phyloP scores from a whole-genome alignment of 2,113 vertebrate species.

The Oplegnathus fasciatus region DNA sequence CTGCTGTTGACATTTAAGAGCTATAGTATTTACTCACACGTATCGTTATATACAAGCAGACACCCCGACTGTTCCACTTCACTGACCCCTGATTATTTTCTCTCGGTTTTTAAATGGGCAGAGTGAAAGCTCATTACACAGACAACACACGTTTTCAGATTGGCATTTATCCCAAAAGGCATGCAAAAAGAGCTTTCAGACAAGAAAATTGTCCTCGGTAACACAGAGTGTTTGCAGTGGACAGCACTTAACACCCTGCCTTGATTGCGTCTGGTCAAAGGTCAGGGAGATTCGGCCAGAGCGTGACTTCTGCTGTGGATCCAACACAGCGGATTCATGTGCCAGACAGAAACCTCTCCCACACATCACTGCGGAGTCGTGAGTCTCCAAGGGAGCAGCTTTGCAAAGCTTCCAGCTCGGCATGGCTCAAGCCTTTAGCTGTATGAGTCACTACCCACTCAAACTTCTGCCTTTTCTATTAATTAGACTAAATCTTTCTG shows the following conservation, averaged over 20 bases:
- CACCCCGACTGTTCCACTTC: neutral
- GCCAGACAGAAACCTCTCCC: constrained; percentile 39
- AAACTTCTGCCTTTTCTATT: constrained; percentile 30
- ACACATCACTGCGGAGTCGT: constrained; percentile 22
- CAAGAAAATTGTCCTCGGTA: neutral
- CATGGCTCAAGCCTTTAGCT: constrained; percentile 30
- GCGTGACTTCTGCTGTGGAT: constrained; percentile 36
- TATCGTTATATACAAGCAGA: neutral
- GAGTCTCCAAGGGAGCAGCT: constrained; percentile 47
- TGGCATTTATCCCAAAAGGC: neutral
- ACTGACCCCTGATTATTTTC: neutral
- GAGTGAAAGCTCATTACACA: constrained; percentile 20
- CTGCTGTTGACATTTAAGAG: neutral
- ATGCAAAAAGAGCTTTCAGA: neutral
- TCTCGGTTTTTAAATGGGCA: neutral
- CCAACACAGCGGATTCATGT: constrained; percentile 37
- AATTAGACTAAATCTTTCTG: constrained; percentile 35
- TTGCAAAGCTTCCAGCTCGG: constrained; percentile 32
- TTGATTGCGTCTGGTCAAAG: constrained; percentile 23
- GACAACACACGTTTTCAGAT: constrained; percentile 4
- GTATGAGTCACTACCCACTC: constrained; percentile 52
- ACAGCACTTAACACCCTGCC: neutral
- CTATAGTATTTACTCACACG: neutral
- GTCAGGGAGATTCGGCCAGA: constrained; percentile 20
- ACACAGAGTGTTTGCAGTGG: constrained; percentile 1